phyloP scores from a whole-genome alignment of 2,888 invertebrate genomes.

The Pollenia labialis region DNA sequence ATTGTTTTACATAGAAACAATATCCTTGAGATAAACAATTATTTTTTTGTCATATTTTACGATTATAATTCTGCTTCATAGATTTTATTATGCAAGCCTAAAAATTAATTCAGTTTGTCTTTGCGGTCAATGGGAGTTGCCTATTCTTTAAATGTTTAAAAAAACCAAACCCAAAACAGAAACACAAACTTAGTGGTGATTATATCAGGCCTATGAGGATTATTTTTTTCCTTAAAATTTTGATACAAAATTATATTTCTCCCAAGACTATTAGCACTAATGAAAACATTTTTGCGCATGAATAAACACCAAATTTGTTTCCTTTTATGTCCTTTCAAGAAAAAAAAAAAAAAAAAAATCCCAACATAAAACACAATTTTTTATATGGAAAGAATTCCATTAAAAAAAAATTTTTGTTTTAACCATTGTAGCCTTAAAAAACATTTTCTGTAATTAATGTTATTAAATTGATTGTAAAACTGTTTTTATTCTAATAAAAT shows the following conservation, averaged over 20 bases:
- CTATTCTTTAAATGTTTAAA: background rate
- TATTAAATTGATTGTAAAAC: no score
- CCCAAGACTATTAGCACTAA: background rate
- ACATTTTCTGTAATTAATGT: no score
- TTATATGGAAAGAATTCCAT: no score
- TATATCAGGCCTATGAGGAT: background rate
- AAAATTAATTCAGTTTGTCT: background rate
- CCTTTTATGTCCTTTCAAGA: background rate
- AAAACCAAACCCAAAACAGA: background rate
- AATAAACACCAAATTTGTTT: conserved; percentile 17
- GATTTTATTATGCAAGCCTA: background rate
- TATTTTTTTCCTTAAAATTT: background rate
- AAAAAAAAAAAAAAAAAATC: no score
- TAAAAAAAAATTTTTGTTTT: no score
- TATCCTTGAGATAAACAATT: background rate
- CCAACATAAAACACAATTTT: no score
- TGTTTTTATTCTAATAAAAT: no score
- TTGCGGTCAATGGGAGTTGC: background rate
- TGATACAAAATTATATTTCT: background rate
- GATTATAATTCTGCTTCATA: background rate
- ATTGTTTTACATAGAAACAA: background rate
- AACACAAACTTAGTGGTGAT: background rate
- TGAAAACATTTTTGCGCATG: conserved; percentile 1
- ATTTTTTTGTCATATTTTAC: background rate
- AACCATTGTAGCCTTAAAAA: no score